These are phyloP conservation scores for Pristionchus maxplancki DNA, from an alignment of 2,888 invertebrate genomes.

Conservation along the genomic window DNA sequence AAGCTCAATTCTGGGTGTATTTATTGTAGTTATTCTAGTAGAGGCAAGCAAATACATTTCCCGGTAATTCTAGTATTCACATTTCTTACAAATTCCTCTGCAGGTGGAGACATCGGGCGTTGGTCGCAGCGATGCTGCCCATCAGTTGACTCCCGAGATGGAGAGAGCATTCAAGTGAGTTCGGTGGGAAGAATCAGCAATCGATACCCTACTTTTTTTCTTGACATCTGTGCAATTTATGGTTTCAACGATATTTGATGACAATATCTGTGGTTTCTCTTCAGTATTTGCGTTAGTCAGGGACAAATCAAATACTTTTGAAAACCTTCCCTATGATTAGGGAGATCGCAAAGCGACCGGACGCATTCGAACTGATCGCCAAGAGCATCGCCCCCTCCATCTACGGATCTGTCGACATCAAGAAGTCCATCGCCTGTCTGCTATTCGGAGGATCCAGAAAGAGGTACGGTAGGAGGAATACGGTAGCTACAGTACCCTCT, in stretches of 20 bases:
- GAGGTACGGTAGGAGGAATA: slow-evolving; percentile 74
- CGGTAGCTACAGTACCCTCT: not conserved
- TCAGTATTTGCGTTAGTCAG: too few relatives aligned
- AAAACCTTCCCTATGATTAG: not conserved
- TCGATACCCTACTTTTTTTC: too few relatives aligned
- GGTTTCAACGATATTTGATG: too few relatives aligned
- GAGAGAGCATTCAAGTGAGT: slow-evolving; percentile 69
- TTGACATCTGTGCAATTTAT: too few relatives aligned
- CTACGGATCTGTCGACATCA: slow-evolving; percentile 93
- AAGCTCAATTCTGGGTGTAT: too few relatives aligned
- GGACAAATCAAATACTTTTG: too few relatives aligned
- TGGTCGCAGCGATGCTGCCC: not conserved
- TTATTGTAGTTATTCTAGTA: not conserved
- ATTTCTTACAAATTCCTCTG: not conserved
- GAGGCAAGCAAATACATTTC: not conserved
- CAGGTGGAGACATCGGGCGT: not conserved
- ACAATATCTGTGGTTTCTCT: too few relatives aligned
- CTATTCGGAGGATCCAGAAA: slow-evolving; percentile 90
- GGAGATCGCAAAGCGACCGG: slow-evolving; percentile 86
- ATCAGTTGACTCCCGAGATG: slow-evolving; percentile 40
- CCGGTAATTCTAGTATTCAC: not conserved
- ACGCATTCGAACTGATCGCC: slow-evolving; percentile 91
- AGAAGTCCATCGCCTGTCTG: slow-evolving; percentile 95
- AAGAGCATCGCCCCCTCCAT: slow-evolving; percentile 97
- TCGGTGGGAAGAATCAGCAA: not conserved